Conservation (phyloP, 2,888 invertebrate species). For the Drosophila gaucha region DNA sequence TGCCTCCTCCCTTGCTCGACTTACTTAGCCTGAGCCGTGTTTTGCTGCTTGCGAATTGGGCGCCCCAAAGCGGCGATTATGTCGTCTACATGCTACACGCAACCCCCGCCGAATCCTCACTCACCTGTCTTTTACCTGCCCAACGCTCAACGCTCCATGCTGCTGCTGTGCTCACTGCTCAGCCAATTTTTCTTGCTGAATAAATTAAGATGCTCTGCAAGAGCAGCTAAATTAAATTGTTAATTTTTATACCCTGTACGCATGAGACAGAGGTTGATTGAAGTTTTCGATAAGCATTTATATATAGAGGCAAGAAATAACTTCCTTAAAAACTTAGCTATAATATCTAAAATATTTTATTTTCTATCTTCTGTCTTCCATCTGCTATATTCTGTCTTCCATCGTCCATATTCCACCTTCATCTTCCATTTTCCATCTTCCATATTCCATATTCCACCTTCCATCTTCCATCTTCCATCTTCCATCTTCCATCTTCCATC, state of each 20-base stretch:
- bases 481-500: no score
- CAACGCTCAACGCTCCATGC: not conserved
- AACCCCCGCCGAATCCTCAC: not conserved
- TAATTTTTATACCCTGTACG: constrained; percentile 40
- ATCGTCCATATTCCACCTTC: no score
- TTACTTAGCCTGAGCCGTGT: constrained; percentile 57
- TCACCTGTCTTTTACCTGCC: not conserved
- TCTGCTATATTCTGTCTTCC: no score
- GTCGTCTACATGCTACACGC: constrained; percentile 49
- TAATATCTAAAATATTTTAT: no score
- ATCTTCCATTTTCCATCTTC: no score
- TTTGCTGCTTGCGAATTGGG: constrained; percentile 69
- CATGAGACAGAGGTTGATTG: not conserved
- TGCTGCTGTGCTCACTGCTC: constrained; percentile 36
- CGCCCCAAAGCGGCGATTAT: constrained; percentile 73
- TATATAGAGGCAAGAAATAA: no score
- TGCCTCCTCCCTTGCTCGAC: constrained; percentile 1
- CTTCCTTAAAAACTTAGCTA: no score
- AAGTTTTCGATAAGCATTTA: no score
- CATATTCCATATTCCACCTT: no score
- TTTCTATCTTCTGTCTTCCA: no score
- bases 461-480: no score
- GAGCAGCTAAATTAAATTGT: constrained; percentile 74
- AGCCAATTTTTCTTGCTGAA: constrained; percentile 72
- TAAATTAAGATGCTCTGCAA: constrained; percentile 66